phyloP scores from a whole-genome alignment of 2,797 vertebrate genomes.

The Epinephelus awoara region DNA sequence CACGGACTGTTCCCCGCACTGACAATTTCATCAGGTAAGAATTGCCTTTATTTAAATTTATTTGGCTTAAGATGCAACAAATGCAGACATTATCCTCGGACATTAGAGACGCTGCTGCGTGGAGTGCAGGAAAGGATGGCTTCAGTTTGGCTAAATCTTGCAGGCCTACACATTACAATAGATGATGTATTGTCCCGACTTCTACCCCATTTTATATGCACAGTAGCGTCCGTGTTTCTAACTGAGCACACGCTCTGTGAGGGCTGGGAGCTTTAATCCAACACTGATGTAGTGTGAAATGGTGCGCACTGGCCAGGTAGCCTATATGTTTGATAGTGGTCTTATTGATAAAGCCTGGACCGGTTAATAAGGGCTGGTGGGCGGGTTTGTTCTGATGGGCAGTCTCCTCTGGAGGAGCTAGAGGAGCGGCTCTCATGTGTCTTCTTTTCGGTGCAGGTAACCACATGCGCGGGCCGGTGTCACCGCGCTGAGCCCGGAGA shows the following conservation, averaged over 20 bases:
- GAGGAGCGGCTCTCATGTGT: constrained; percentile 53
- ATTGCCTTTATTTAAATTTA: background rate
- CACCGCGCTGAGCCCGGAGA: constrained; percentile 74
- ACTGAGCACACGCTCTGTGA: background rate
- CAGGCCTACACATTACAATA: constrained; percentile 60
- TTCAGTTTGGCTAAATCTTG: constrained; percentile 23
- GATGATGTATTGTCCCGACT: constrained; percentile 48
- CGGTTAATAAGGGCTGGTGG: constrained; percentile 34
- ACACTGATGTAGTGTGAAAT: background rate
- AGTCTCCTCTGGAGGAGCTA: constrained; percentile 2
- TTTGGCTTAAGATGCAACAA: background rate
- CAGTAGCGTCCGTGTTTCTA: background rate
- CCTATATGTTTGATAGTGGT: background rate
- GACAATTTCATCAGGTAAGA: constrained; percentile 71
- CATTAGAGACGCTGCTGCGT: constrained; percentile 23
- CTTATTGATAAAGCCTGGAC: constrained; percentile 16
- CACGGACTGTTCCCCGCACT: constrained; percentile 55
- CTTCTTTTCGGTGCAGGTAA: constrained; percentile 72
- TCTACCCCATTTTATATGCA: background rate
- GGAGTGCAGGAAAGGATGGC: constrained; percentile 19
- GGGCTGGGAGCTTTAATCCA: background rate
- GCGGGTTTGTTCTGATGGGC: constrained; percentile 38
- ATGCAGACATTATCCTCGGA: background rate
- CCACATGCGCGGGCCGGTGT: constrained; percentile 80
- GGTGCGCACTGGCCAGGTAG: constrained; percentile 15